Evolutionary conservation across 1,140 invertebrate species (phyloP), one percentile per base, ranked within the genome.

Genomic region (Cardiocondyla obscurior): DNA sequence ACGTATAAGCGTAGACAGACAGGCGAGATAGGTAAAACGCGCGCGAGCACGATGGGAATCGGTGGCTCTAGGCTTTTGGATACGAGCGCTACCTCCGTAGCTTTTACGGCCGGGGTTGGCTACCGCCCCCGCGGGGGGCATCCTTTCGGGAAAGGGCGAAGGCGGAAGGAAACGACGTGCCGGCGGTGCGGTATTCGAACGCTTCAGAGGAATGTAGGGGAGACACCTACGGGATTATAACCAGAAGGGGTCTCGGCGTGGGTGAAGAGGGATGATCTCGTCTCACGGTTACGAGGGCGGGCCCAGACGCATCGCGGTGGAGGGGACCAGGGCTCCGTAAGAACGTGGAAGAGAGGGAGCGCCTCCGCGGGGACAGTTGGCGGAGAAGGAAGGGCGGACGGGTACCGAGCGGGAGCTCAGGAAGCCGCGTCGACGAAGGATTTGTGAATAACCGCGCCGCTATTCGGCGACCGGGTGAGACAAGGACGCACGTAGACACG

Each of bases 401-500:
- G 28, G 72, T 19, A 79, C 77, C 69, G 57, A 90, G 88, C 92
- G 90, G 92, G 90, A 92, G 92, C 92, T 92, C 90, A 93, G 91
- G 91, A 92, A 93, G 91, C 90, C 83, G 90, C 88, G 88, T 90
- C 89, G 87, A 86, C 91, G 91, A 93, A 93, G 93, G 92, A 93
- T 93, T 93, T 92, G 91, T 93, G 93, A 93, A 93, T 92, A 92
- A 93, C 91, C 90, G 89, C 88, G 92, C 91, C 90, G 93, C 93
- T 91, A 93, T 93, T 93, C 92, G 93, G 90, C 87, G 89, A 90
- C 86, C 82, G 84, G 51, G 85, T 46, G 83, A 87, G 90, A 92
- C 86, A 90, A 92, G 88, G 92, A 91, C 88, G 83, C 81, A 74
- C 22, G 64, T 46, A 46, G 77, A 28, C 14, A 36, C 73, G 81